Conservation (phyloP, 1,140 invertebrate genomes). For the Drosophila quadrilineata region DNA sequence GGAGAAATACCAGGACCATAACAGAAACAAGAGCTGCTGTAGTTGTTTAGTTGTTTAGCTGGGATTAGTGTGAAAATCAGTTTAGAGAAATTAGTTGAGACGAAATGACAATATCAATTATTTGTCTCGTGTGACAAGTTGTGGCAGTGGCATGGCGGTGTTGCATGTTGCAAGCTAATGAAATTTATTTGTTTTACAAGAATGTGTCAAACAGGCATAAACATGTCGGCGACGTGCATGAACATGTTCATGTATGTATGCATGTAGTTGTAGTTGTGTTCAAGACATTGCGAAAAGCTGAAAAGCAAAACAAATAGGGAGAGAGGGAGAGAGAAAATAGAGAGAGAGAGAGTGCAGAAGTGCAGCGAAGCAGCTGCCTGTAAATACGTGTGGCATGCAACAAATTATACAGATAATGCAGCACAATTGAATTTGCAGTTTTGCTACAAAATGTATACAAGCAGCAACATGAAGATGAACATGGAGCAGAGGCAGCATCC, state of each 20-base stretch:
- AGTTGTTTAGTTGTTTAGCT: too few relatives aligned
- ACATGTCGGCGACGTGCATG: conserved; percentile 1
- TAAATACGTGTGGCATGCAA: conserved; percentile 28
- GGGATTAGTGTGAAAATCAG: too few relatives aligned
- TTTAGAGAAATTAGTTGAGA: too few relatives aligned
- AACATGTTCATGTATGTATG: neutral
- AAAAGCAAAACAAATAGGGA: neutral
- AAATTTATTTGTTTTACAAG: conserved; percentile 28
- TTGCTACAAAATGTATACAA: conserved; percentile 11
- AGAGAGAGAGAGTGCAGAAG: too few relatives aligned
- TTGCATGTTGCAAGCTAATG: conserved; percentile 21
- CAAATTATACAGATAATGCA: conserved; percentile 66
- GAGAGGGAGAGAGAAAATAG: too few relatives aligned
- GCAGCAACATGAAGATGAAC: neutral
- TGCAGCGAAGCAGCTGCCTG: conserved; percentile 7
- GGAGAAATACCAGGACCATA: too few relatives aligned
- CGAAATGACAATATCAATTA: conserved; percentile 30
- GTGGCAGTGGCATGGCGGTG: neutral
- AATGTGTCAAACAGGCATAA: conserved; percentile 12
- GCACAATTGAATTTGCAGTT: conserved; percentile 69
- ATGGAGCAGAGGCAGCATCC: neutral
- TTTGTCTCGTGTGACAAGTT: conserved; percentile 16
- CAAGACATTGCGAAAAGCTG: conserved; percentile 23
- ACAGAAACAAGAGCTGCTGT: too few relatives aligned
- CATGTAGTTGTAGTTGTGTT: neutral